phyloP scores from a whole-genome alignment of 2,888 invertebrate genomes.

The Lottia gigantea region DNA sequence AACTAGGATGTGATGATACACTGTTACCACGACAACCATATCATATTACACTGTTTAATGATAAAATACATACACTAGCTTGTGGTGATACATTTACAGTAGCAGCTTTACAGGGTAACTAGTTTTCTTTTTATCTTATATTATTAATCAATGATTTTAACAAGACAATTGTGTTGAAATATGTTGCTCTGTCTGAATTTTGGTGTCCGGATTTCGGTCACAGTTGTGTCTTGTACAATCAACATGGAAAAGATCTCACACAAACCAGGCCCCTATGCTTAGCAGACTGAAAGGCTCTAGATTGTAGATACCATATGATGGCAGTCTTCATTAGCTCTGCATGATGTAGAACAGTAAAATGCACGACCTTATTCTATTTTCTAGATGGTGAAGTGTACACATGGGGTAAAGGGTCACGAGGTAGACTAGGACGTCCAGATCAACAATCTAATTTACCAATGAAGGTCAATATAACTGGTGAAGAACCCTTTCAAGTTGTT shows the following conservation, averaged over 20 bases:
- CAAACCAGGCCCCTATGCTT: too few relatives aligned
- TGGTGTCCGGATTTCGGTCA: too few relatives aligned
- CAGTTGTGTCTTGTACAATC: too few relatives aligned
- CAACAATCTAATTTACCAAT: constrained; percentile 53
- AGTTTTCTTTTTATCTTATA: not conserved
- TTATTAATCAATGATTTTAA: not conserved
- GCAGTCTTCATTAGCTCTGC: too few relatives aligned
- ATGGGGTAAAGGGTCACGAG: constrained; percentile 65
- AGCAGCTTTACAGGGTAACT: constrained; percentile 56
- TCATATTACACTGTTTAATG: constrained; percentile 36
- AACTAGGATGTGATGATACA: constrained; percentile 56
- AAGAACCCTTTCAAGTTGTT: constrained; percentile 49
- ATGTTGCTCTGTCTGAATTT: not conserved
- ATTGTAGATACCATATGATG: too few relatives aligned
- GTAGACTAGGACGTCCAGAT: constrained; percentile 59
- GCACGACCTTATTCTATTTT: not conserved
- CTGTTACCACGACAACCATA: constrained; percentile 44
- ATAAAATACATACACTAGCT: constrained; percentile 45
- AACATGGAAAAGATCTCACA: too few relatives aligned
- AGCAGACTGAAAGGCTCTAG: too few relatives aligned
- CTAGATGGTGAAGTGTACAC: constrained; percentile 59
- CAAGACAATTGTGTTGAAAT: too few relatives aligned
- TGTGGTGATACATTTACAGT: constrained; percentile 67
- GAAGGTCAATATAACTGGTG: constrained; percentile 44
- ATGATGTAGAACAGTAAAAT: too few relatives aligned